Percentiles rank a stretch among this genome's conserved stretches.
phyloP scores from a whole-genome alignment of 2,888 invertebrate genomes.

The Sabatieria punctata region DNA sequence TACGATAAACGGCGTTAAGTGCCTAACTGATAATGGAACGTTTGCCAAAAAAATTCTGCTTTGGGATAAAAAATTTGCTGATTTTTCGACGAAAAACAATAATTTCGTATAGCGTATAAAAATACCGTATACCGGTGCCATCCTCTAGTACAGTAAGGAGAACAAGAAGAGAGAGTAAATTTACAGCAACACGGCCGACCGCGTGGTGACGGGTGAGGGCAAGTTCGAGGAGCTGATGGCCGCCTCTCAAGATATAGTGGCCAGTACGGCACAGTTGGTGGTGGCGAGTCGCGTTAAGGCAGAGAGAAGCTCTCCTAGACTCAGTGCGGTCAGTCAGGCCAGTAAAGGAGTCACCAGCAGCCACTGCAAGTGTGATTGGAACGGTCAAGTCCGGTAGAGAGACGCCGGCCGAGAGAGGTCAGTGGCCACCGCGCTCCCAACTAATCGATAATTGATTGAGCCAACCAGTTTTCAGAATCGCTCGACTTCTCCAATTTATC shows the following conservation, averaged over 20 bases:
- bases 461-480: conserved; percentile 52
- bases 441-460: too few relatives aligned
- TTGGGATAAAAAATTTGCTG: too few relatives aligned
- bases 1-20: too few relatives aligned
- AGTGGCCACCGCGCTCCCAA: too few relatives aligned
- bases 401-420: conserved; percentile 63
- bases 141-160: too few relatives aligned
- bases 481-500: conserved; percentile 73
- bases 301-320: conserved; percentile 30
- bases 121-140: too few relatives aligned
- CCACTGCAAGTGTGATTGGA: conserved; percentile 79
- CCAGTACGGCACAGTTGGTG: conserved; percentile 87
- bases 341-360: conserved; percentile 72
- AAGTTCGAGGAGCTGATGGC: conserved; percentile 83
- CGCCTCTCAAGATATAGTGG: conserved; percentile 88
- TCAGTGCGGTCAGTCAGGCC: conserved; percentile 62
- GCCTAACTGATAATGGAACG: too few relatives aligned
- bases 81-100: too few relatives aligned
- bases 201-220: conserved; percentile 62
- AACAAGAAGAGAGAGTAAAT: too few relatives aligned
- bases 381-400: conserved; percentile 75
- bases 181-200: conserved; percentile 69
- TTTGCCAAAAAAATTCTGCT: too few relatives aligned
- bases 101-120: too few relatives aligned
- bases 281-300: conserved; percentile 45